Conservation (phyloP, 2,888 invertebrate species). For the Melinaea marsaeus region DNA sequence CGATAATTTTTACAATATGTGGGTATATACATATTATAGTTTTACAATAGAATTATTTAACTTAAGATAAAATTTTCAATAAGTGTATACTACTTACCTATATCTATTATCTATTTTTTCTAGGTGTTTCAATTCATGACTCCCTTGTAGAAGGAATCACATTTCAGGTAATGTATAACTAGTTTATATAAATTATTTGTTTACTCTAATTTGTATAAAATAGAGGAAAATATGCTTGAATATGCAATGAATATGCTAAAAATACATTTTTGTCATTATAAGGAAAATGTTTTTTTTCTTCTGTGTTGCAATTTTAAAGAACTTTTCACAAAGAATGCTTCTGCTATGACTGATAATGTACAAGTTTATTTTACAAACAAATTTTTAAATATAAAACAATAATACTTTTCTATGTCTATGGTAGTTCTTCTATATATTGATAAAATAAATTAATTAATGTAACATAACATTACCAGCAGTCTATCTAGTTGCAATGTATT, state of each 20-base stretch:
- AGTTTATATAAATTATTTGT: too few relatives aligned
- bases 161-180: conserved; percentile 53
- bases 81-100: conserved; percentile 8
- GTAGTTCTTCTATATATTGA: not conserved
- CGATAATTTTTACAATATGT: not conserved
- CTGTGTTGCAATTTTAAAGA: too few relatives aligned
- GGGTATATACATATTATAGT: not conserved
- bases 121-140: conserved; percentile 65
- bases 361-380: too few relatives aligned
- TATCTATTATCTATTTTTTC: conserved; percentile 35
- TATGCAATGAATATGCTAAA: not conserved
- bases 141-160: conserved; percentile 64
- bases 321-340: too few relatives aligned
- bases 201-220: too few relatives aligned
- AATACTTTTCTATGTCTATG: too few relatives aligned
- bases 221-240: not conserved
- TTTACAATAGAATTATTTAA: not conserved
- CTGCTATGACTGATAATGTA: too few relatives aligned
- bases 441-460: conserved; percentile 12
- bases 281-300: too few relatives aligned
- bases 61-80: not conserved
- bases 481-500: too few relatives aligned
- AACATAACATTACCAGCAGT: not conserved
- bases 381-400: not conserved
- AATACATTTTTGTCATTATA: too few relatives aligned